phyloP scores from a whole-genome alignment of 2,888 invertebrate genomes.

The Anorthoa munda region DNA sequence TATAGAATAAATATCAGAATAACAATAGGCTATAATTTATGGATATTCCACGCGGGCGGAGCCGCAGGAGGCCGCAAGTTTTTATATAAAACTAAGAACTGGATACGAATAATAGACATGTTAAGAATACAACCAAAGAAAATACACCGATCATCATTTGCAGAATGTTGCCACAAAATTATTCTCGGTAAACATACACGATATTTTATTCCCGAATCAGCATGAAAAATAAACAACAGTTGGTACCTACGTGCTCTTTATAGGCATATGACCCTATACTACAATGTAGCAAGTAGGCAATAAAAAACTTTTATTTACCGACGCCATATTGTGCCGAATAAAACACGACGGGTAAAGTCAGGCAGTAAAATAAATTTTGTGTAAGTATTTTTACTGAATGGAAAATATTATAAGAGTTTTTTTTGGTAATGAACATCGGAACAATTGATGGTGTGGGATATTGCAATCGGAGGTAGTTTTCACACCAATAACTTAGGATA shows the following conservation, averaged over 20 bases:
- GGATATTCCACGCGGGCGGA: too few relatives aligned
- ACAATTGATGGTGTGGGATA: slow-evolving; percentile 2
- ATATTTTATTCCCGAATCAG: slow-evolving; percentile 12
- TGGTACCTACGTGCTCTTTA: slow-evolving; percentile 22
- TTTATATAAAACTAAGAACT: too few relatives aligned
- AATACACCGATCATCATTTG: neutral
- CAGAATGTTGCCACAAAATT: neutral
- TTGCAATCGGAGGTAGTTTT: neutral
- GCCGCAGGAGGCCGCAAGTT: too few relatives aligned
- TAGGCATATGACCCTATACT: slow-evolving; percentile 24
- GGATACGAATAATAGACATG: too few relatives aligned
- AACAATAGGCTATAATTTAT: too few relatives aligned
- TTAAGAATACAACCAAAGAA: neutral
- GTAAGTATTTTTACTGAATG: slow-evolving; percentile 60
- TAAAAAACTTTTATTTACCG: slow-evolving; percentile 62
- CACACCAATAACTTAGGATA: neutral
- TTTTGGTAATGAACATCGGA: slow-evolving; percentile 26
- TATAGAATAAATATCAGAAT: too few relatives aligned
- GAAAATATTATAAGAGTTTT: slow-evolving; percentile 33
- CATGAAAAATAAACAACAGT: slow-evolving; percentile 20
- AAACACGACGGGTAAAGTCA: slow-evolving; percentile 55
- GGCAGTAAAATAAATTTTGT: slow-evolving; percentile 59
- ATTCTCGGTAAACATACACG: neutral
- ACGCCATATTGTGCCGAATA: slow-evolving; percentile 62
- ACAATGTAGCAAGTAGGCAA: slow-evolving; percentile 41